These are phyloP conservation scores for Diadromus collaris DNA, from an alignment of 2,888 invertebrate genomes.

Conservation along the genomic window DNA sequence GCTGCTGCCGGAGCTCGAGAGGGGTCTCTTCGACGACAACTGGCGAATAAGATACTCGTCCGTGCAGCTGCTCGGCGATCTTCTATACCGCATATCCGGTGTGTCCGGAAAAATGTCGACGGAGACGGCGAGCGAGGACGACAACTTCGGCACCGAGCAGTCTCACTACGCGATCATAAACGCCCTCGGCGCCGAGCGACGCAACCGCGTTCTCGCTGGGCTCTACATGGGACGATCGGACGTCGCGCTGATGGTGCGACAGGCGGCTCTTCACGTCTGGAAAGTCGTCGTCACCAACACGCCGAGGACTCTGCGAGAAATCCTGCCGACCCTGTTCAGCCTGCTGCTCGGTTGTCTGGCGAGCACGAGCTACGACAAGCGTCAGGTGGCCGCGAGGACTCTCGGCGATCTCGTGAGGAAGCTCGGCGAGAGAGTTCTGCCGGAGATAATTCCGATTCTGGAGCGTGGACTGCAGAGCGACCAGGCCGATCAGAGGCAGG, in stretches of 20 bases:
- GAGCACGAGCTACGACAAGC: slow-evolving; percentile 97
- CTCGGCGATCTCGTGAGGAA: slow-evolving; percentile 98
- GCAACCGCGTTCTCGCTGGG: slow-evolving; percentile 96
- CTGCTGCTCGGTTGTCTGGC: slow-evolving; percentile 96
- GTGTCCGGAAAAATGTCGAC: slow-evolving; percentile 99
- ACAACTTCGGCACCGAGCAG: slow-evolving; percentile 99
- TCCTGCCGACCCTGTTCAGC: slow-evolving; percentile 96
- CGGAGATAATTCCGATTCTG: slow-evolving; percentile 98
- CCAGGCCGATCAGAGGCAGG: slow-evolving; percentile 97
- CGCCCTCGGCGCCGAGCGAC: slow-evolving; percentile 92
- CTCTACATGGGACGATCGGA: slow-evolving; percentile 99
- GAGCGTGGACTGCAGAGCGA: slow-evolving; percentile 96
- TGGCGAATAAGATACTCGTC: slow-evolving; percentile 98
- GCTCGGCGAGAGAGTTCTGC: slow-evolving; percentile 97
- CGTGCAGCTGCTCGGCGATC: slow-evolving; percentile 96
- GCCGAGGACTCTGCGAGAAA: slow-evolving; percentile 97
- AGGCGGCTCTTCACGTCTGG: slow-evolving; percentile 99
- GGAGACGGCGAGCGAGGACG: slow-evolving; percentile 98
- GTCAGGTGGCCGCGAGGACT: slow-evolving; percentile 97
- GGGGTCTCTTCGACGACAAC: slow-evolving; percentile 98
- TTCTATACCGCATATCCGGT: slow-evolving; percentile 97
- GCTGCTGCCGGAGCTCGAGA: slow-evolving; percentile 95
- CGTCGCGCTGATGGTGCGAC: slow-evolving; percentile 97
- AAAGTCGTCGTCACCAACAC: slow-evolving; percentile 99
- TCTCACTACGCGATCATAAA: slow-evolving; percentile 95